Evolutionary conservation across 2,888 invertebrate species (phyloP).

Genomic region (Mesorhabditis spiculigera): DNA sequence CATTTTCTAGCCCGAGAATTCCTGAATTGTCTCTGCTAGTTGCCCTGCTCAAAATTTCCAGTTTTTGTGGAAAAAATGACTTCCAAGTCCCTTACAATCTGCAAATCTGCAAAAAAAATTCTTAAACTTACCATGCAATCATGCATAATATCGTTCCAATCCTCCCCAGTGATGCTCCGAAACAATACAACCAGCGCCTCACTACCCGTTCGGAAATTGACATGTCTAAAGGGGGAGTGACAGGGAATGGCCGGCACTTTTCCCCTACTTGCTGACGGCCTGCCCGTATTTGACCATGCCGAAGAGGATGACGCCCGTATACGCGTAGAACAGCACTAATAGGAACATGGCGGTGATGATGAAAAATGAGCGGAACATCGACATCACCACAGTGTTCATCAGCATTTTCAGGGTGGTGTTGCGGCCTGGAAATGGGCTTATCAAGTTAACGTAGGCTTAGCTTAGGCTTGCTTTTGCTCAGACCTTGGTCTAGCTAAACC

Average conservation of each 20-base stretch:
- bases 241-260: neutral
- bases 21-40: too few relatives aligned
- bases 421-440: constrained; percentile 26
- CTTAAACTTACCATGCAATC: constrained; percentile 84
- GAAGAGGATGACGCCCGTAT: constrained; percentile 95
- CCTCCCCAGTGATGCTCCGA: constrained; percentile 98
- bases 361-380: constrained; percentile 98
- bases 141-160: constrained; percentile 99
- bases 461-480: too few relatives aligned
- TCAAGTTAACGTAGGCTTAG: too few relatives aligned
- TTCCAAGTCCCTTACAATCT: neutral
- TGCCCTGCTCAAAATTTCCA: too few relatives aligned
- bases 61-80: too few relatives aligned
- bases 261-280: constrained; percentile 69
- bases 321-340: constrained; percentile 94
- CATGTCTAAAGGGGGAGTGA: constrained; percentile 64
- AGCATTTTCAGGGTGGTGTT: constrained; percentile 92
- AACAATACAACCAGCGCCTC: constrained; percentile 96
- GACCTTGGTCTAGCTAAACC: too few relatives aligned
- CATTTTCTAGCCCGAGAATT: too few relatives aligned
- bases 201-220: constrained; percentile 89
- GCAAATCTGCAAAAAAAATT: constrained; percentile 62
- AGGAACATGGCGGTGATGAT: constrained; percentile 79
- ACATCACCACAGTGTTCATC: constrained; percentile 98
- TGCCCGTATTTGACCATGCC: constrained; percentile 99